These are phyloP conservation scores for Loriculus beryllinus DNA, from an alignment of 2,797 vertebrate species.

Conservation along the genomic window DNA sequence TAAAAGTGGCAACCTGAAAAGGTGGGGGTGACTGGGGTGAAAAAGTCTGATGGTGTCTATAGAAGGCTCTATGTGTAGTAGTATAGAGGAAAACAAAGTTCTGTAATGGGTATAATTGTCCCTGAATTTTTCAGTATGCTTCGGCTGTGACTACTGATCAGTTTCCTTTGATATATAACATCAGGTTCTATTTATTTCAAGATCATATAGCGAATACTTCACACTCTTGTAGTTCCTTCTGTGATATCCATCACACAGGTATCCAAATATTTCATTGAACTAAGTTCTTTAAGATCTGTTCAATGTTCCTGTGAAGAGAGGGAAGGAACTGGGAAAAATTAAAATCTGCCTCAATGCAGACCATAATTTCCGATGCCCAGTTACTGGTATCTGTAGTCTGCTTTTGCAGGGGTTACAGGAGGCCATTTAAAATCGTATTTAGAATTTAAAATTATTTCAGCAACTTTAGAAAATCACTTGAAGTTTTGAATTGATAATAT, in stretches of 20 bases:
- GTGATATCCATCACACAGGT: neutral
- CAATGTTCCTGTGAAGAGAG: neutral
- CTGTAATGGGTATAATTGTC: neutral
- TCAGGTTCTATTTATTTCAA: neutral
- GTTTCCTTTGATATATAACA: neutral
- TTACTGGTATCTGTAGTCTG: neutral
- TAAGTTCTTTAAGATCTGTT: neutral
- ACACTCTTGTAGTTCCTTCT: neutral
- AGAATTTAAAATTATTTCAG: neutral
- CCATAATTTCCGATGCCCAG: neutral
- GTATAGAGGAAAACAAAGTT: neutral
- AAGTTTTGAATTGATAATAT: neutral
- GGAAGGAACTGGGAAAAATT: neutral
- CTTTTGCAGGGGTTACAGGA: neutral
- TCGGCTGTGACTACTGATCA: neutral
- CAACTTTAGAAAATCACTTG: neutral
- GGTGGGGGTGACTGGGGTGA: fast-evolving
- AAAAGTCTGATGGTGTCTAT: neutral
- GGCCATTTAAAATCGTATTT: neutral
- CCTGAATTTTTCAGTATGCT: neutral
- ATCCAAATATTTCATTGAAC: neutral
- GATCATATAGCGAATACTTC: neutral
- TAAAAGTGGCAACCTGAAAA: neutral
- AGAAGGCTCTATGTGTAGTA: neutral
- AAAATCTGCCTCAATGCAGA: neutral